phyloP scores from a whole-genome alignment of 2,888 invertebrate genomes.

The Cantharis lateralis region DNA sequence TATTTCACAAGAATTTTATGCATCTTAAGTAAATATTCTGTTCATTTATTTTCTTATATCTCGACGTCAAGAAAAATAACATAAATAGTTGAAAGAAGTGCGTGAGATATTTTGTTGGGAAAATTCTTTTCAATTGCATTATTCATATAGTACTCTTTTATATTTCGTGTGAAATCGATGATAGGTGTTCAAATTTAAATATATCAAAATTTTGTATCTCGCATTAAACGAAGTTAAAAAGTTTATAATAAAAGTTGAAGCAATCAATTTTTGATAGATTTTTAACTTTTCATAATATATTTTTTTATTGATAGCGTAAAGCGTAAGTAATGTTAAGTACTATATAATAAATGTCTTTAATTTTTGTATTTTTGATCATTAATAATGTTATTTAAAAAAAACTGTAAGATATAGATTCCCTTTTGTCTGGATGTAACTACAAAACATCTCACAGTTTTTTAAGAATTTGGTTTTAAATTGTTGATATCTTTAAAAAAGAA shows the following conservation, averaged over 20 bases:
- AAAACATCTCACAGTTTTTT: no score
- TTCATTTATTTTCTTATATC: background rate
- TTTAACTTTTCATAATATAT: no score
- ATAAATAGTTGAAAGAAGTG: background rate
- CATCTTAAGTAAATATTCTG: background rate
- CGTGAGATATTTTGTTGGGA: background rate
- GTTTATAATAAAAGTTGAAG: background rate
- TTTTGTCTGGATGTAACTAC: no score
- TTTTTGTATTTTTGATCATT: no score
- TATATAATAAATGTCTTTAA: no score
- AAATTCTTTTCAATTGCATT: background rate
- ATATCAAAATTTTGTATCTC: background rate
- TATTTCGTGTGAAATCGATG: background rate
- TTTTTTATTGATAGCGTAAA: no score
- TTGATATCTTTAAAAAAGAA: no score
- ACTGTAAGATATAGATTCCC: no score
- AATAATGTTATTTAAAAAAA: no score
- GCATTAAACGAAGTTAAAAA: background rate
- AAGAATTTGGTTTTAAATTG: no score
- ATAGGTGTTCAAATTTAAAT: background rate
- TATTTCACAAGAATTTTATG: background rate
- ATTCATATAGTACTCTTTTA: background rate
- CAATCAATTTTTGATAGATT: background rate
- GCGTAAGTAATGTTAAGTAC: no score
- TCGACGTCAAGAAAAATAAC: background rate